Evolutionary conservation across 2,113 vertebrate genomes (phyloP).

Genomic region (Rhea pennata): DNA sequence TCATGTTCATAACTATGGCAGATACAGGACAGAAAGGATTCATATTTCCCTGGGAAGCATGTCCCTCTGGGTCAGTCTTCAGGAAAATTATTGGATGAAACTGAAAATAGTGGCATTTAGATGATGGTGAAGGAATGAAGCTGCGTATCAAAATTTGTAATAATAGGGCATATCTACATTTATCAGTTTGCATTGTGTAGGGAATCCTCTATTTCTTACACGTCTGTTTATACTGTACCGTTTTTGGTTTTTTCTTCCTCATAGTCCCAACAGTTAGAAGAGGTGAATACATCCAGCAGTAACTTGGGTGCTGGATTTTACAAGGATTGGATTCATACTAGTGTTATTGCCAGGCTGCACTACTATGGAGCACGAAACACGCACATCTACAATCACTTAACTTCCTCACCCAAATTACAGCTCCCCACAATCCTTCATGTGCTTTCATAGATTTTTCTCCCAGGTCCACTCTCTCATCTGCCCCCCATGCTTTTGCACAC

Average conservation of each 20-base stretch:
- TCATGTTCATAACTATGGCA: background rate
- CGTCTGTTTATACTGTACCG: background rate
- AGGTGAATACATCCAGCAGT: background rate
- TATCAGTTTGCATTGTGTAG: background rate
- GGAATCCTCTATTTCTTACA: background rate
- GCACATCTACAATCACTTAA: background rate
- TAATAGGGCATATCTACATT: background rate
- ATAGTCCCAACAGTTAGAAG: background rate
- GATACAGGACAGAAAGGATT: background rate
- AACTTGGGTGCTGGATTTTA: rapidly evolving
- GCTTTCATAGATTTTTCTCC: background rate
- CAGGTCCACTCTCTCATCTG: background rate
- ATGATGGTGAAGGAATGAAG: background rate
- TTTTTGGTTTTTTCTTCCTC: background rate
- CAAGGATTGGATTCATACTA: background rate
- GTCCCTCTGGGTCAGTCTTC: background rate
- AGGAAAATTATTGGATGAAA: background rate
- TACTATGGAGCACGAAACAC: background rate
- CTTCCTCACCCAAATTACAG: rapidly evolving
- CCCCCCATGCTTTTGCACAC: background rate
- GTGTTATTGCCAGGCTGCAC: background rate
- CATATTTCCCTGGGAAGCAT: background rate
- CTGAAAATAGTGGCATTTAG: background rate
- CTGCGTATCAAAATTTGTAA: background rate
- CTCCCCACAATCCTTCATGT: background rate